phyloP scores from a whole-genome alignment of 2,113 vertebrate species.

The Heptranchias perlo region DNA sequence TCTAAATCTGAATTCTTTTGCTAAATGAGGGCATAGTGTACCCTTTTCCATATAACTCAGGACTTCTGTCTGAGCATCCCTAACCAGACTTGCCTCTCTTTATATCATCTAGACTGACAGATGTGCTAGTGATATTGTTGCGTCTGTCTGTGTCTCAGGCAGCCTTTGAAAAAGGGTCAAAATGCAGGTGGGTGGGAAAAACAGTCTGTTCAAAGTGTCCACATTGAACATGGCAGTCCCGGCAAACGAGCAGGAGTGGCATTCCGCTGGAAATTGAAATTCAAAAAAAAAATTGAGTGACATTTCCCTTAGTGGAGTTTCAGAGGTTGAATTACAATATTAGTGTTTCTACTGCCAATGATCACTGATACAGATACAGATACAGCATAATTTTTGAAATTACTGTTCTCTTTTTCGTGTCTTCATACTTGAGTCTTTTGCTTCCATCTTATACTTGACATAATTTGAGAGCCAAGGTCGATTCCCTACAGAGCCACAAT shows the following conservation, averaged over 20 bases:
- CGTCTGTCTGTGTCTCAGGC: background rate
- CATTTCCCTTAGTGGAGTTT: background rate
- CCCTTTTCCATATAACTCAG: background rate
- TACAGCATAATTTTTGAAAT: background rate
- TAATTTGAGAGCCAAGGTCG: background rate
- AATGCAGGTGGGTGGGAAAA: background rate
- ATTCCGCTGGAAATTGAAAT: background rate
- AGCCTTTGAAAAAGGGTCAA: background rate
- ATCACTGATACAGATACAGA: background rate
- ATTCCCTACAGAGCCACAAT: background rate
- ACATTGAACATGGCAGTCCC: background rate
- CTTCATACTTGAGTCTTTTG: background rate
- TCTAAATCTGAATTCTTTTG: background rate
- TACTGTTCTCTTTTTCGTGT: background rate
- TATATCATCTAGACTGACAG: background rate
- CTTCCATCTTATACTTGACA: background rate
- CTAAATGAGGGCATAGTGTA: background rate
- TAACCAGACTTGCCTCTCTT: background rate
- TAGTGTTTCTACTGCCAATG: background rate
- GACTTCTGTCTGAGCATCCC: background rate
- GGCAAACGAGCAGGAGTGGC: no score
- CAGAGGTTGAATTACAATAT: background rate
- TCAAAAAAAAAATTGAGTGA: background rate
- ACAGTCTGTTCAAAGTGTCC: background rate
- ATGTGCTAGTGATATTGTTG: background rate